Evolutionary conservation across 1,140 invertebrate genomes (phyloP).

Genomic region (Euura lappo): DNA sequence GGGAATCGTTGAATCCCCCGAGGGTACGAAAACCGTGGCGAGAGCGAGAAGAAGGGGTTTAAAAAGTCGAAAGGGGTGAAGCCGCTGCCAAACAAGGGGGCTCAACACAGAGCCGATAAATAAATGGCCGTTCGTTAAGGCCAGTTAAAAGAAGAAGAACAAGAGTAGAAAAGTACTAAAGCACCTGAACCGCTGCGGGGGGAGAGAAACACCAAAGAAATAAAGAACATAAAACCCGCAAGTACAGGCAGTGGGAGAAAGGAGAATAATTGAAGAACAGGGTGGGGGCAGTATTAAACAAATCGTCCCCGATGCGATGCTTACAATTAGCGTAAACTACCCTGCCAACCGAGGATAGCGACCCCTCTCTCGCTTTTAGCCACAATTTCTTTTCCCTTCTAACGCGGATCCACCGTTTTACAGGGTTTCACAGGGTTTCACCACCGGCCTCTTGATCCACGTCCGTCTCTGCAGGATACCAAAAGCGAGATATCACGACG

Average conservation of each 20-base stretch:
- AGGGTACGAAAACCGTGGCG: not conserved
- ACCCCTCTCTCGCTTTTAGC: not conserved
- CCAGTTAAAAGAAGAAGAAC: not conserved
- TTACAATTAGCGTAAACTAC: slow-evolving; percentile 5
- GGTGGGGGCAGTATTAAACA: not conserved
- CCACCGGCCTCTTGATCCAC: not conserved
- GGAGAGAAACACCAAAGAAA: not conserved
- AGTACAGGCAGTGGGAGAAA: no score
- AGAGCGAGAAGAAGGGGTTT: not conserved
- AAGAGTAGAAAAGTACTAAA: not conserved
- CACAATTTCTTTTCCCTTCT: no score
- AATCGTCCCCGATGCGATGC: not conserved
- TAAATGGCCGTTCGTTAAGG: slow-evolving; percentile 1
- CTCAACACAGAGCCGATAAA: not conserved
- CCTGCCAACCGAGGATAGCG: not conserved
- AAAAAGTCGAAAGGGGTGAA: not conserved
- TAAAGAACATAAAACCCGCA: not conserved
- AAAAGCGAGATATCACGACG: not conserved
- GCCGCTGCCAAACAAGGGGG: not conserved
- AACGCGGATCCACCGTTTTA: no score
- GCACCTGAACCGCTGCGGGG: slow-evolving; percentile 11
- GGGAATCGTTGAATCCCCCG: no score
- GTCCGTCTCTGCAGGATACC: not conserved
- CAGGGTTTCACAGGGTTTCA: no score
- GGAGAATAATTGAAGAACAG: slow-evolving; percentile 2